Evolutionary conservation across 2,113 vertebrate species (phyloP).

Genomic region (Eublepharis macularius): DNA sequence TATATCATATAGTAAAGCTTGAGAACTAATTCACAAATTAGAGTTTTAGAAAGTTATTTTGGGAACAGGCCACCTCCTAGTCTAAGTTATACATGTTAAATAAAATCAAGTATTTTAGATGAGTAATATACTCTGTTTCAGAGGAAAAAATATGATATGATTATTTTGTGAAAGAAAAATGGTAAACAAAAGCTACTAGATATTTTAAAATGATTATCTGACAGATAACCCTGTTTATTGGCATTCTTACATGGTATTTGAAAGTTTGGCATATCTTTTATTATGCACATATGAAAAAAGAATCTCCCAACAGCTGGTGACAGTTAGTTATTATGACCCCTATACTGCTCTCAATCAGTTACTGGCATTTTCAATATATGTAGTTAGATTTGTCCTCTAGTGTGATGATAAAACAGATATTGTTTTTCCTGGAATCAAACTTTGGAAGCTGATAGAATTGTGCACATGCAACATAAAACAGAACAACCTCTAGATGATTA

Average conservation of each 20-base stretch:
- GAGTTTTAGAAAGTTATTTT: not conserved
- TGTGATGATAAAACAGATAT: not conserved
- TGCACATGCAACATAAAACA: not conserved
- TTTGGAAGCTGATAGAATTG: not conserved
- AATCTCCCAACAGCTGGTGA: slow-evolving; percentile 34
- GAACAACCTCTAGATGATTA: not conserved
- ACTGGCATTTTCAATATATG: slow-evolving; percentile 19
- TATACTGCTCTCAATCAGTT: not conserved
- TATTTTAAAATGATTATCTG: not conserved
- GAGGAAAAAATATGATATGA: not conserved
- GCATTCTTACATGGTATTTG: not conserved
- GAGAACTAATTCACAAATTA: too few relatives aligned
- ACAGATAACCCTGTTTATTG: not conserved
- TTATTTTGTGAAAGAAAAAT: not conserved
- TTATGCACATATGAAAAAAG: not conserved
- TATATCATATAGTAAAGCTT: too few relatives aligned
- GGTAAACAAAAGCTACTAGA: too few relatives aligned
- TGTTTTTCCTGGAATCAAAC: slow-evolving; percentile 5
- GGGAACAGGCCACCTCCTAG: not conserved
- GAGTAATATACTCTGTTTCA: not conserved
- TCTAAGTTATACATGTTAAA: not conserved
- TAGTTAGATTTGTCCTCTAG: slow-evolving; percentile 38
- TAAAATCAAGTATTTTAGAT: not conserved
- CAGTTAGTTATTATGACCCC: slow-evolving; percentile 22
- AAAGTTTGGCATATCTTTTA: slow-evolving; percentile 18